Conservation (phyloP, 2,888 invertebrate genomes). For the Drosophila merina region DNA sequence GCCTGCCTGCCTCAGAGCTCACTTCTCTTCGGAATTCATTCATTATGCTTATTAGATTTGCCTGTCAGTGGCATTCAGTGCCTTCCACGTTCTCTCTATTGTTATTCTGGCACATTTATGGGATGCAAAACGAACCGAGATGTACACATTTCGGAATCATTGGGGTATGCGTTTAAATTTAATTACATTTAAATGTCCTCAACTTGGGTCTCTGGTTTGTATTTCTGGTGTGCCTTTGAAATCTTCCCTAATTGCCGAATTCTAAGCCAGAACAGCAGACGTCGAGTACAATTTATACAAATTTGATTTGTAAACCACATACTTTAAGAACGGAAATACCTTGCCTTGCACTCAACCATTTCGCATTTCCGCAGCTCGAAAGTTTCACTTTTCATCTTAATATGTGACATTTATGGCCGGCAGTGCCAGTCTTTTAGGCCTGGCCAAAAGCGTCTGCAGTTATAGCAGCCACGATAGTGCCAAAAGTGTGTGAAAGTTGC, state of each 20-base stretch:
- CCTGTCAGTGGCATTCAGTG: conserved; percentile 47
- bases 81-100: conserved; percentile 50
- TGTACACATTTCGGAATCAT: conserved; percentile 16
- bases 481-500: conserved; percentile 71
- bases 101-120: conserved; percentile 71
- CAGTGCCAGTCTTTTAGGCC: conserved; percentile 6
- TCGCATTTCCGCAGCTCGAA: conserved; percentile 7
- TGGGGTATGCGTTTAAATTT: conserved; percentile 57
- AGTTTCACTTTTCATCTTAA: conserved; percentile 45
- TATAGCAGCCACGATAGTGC: conserved; percentile 53
- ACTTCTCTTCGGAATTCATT: conserved; percentile 49
- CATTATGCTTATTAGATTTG: conserved; percentile 77
- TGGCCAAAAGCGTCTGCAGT: conserved; percentile 21
- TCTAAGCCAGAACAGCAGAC: conserved; percentile 8
- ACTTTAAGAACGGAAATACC: background rate
- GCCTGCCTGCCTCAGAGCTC: conserved; percentile 17
- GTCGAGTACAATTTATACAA: no score
- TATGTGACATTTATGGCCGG: conserved; percentile 64
- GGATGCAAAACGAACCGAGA: conserved; percentile 15
- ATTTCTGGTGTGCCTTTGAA: conserved; percentile 18
- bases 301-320: background rate
- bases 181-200: conserved; percentile 62
- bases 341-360: background rate
- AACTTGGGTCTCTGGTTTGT: conserved; percentile 19
- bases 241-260: conserved; percentile 21